These are phyloP conservation scores for Isurus oxyrinchus DNA, from an alignment of 2,113 vertebrate genomes.

Conservation along the genomic window DNA sequence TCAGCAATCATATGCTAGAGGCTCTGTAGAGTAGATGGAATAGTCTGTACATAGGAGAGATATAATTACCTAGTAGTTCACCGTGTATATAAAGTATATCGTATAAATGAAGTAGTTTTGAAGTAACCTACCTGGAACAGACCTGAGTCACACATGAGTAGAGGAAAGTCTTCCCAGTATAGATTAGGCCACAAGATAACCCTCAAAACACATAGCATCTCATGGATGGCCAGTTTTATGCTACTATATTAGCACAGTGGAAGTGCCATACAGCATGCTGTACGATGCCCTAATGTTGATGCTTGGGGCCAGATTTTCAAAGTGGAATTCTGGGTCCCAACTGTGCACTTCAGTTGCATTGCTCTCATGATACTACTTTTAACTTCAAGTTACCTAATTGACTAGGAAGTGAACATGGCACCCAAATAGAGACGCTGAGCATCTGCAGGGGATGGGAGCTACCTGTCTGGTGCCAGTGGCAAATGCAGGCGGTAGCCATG, in stretches of 20 bases:
- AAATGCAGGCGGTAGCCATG: background rate
- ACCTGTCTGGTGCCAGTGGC: background rate
- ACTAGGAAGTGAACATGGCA: background rate
- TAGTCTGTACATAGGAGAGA: no score
- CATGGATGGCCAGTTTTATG: background rate
- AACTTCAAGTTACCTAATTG: background rate
- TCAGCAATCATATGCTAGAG: no score
- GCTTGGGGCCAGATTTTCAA: background rate
- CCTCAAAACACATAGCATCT: background rate
- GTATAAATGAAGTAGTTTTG: no score
- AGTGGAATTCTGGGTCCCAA: background rate
- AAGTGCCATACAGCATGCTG: background rate
- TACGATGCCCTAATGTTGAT: background rate
- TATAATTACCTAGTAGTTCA: no score
- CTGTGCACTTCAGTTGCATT: background rate
- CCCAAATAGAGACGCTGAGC: background rate
- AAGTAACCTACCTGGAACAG: no score
- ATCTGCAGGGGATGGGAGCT: background rate
- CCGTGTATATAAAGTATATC: no score
- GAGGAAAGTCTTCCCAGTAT: no score
- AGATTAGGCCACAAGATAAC: no score
- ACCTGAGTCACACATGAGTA: no score
- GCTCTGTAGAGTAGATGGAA: no score
- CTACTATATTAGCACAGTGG: background rate
- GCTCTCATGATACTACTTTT: background rate